Base-by-base conservation (phyloP, 1,140 invertebrate species). In the Tyrophagus putrescentiae region DNA sequence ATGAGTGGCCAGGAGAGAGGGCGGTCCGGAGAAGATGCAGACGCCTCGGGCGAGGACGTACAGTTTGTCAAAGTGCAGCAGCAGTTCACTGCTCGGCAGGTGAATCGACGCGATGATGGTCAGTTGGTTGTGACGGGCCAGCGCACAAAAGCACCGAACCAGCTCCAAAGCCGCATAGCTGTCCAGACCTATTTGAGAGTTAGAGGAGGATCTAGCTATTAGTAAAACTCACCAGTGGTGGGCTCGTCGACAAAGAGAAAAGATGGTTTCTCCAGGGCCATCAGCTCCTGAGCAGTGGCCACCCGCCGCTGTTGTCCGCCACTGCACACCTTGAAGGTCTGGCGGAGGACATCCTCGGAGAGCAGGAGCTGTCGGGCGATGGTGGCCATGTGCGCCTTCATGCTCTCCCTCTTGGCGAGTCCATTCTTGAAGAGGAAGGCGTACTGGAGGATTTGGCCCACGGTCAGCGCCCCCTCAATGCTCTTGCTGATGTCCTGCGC, bases 1-100 rank as follows among this genome's bases (percentile, higher is more conserved):
- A 7, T 41, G n/a, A 25, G 32, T n/a, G 36, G 32, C 6, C 13
- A 66, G 57, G 39, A 57, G 61, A 32, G 16, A 25, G 41, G 64
- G 57, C 65, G 67, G 34, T 65, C 69, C 57, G 64, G 69, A 29
- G 64, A 68, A 31, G 65, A 71, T 65, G 65, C 67, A 34, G 64
- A 70, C 34, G 41, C 64, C 31, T 29, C 50, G 29, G 41, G 66
- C 62, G 27, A 60, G 44, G 25, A 58, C 59, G 44, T 61, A 53
- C 28, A 65, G 34, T 53, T 60, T 33, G 44, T 58, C 31, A 56
- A 58, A 64, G 36, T 52, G 41, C 32, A n/a, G 57, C 53, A 62
- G 48, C 31, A 56, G 60, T 44, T 53, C 67, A 39, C 29, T 54
- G 18, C 45, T 56, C 0, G 63, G 63, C 31, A 58, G 44, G 57